Evolutionary conservation across 1,140 invertebrate species (phyloP).

Genomic region (Oscheius sp.): DNA sequence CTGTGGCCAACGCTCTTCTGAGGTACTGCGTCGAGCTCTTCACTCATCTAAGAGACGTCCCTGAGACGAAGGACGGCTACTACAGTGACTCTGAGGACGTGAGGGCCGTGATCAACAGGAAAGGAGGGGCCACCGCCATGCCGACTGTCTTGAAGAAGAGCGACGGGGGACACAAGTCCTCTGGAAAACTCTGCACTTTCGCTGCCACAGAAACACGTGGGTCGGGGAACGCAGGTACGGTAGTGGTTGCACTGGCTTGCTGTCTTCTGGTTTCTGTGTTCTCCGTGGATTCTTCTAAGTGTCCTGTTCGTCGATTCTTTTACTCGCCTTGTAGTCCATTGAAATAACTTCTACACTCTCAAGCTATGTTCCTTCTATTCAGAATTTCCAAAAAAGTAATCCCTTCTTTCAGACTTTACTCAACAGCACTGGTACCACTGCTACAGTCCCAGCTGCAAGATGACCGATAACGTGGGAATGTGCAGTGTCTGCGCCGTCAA

Average conservation of each 20-base stretch:
- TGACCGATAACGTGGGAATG: conserved; percentile 95
- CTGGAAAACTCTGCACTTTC: conserved; percentile 87
- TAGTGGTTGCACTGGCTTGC: too few species aligned
- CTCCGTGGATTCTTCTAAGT: too few species aligned
- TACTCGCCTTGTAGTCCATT: too few species aligned
- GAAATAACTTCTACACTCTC: too few species aligned
- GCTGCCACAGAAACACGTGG: conserved; percentile 77
- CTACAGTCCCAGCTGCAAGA: conserved; percentile 93
- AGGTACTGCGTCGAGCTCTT: neutral
- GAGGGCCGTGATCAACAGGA: neutral
- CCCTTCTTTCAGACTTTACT: conserved; percentile 90
- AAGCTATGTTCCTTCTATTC: too few species aligned
- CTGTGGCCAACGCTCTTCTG: neutral
- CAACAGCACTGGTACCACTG: conserved; percentile 93
- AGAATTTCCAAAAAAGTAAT: too few species aligned
- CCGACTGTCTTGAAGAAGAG: neutral
- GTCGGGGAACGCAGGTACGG: too few species aligned
- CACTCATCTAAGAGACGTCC: neutral
- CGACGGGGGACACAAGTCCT: neutral
- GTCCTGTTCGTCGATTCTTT: too few species aligned
- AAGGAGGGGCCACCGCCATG: neutral
- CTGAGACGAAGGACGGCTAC: neutral
- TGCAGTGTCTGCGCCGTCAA: conserved; percentile 94
- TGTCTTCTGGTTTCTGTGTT: too few species aligned
- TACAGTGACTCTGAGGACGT: conserved; percentile 7